Percentiles rank a stretch among this genome's conserved stretches.
Conservation (phyloP, 2,113 vertebrate genomes). For the Caracal caracal region DNA sequence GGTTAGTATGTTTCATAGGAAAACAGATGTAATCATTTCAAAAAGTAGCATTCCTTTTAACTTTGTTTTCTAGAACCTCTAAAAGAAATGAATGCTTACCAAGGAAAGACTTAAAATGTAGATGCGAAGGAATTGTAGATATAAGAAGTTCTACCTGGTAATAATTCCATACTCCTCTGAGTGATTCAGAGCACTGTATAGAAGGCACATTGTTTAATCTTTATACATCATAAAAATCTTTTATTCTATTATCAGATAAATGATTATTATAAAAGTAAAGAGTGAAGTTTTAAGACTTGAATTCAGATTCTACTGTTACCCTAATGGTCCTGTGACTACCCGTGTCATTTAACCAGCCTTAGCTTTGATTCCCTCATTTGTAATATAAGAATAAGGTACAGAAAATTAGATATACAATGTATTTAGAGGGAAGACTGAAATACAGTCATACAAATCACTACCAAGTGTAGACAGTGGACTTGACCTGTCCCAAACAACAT, state of each 20-base stretch:
- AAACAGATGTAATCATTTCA: slow-evolving; percentile 37
- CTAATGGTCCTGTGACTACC: neutral
- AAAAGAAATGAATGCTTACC: neutral
- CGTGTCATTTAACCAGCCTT: neutral
- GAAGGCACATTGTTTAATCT: neutral
- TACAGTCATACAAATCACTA: neutral
- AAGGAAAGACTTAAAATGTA: neutral
- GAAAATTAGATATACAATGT: neutral
- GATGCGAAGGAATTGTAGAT: neutral
- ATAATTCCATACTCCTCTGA: neutral
- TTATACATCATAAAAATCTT: neutral
- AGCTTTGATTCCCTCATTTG: neutral
- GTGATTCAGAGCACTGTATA: neutral
- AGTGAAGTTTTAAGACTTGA: neutral
- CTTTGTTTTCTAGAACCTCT: neutral
- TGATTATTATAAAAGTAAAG: neutral
- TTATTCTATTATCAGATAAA: neutral
- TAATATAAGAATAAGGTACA: neutral
- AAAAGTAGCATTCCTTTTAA: neutral
- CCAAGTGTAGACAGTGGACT: neutral
- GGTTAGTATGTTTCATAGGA: slow-evolving; percentile 46
- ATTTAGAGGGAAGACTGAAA: neutral
- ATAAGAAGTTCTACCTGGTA: neutral
- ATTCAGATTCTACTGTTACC: neutral
- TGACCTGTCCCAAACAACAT: neutral